These are phyloP conservation scores for Gibbula magus DNA, from an alignment of 2,888 invertebrate genomes.

Conservation along the genomic window DNA sequence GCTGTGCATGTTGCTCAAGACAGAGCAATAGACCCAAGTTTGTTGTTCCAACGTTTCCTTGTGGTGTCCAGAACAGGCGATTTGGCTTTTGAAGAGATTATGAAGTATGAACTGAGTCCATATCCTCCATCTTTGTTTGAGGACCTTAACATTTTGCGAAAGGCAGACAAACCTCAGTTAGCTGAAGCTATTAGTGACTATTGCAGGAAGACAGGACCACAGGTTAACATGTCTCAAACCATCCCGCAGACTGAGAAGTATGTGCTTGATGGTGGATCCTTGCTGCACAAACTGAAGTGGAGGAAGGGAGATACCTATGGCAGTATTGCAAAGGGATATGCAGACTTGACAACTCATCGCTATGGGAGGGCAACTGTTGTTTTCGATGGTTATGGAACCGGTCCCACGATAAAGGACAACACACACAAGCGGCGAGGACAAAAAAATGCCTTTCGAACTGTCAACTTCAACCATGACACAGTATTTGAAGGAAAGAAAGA, in stretches of 20 bases:
- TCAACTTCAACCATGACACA: constrained; percentile 29
- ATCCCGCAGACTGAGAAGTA: constrained; percentile 23
- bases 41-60: neutral
- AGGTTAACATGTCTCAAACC: neutral
- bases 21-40: constrained; percentile 24
- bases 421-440: neutral
- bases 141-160: neutral
- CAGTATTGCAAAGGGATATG: constrained; percentile 27
- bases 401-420: constrained; percentile 1
- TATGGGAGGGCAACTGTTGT: constrained; percentile 4
- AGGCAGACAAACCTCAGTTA: neutral
- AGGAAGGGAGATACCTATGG: constrained; percentile 35
- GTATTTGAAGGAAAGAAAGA: constrained; percentile 39
- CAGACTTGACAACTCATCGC: neutral
- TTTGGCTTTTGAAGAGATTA: neutral
- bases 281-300: constrained; percentile 40
- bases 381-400: neutral
- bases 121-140: neutral
- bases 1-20: constrained; percentile 31
- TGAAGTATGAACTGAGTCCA: neutral
- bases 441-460: neutral
- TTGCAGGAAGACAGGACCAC: neutral
- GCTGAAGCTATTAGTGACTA: constrained; percentile 25
- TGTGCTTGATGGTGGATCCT: constrained; percentile 42
- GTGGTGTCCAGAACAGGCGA: neutral